Evolutionary conservation across 2,888 invertebrate species (phyloP).

Genomic region (Ochropleura plecta): DNA sequence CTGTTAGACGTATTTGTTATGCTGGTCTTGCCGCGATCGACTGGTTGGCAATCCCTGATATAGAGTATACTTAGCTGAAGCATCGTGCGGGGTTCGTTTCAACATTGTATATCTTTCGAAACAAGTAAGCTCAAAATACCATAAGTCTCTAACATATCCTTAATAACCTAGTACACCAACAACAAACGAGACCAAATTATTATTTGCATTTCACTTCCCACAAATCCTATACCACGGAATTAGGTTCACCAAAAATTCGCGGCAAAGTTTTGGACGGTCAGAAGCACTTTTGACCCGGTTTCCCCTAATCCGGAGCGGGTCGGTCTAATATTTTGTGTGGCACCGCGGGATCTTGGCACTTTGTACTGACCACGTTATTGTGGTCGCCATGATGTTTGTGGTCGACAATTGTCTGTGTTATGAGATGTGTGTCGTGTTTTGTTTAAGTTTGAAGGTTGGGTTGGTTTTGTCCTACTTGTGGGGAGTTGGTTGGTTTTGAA

Average conservation of each 20-base stretch:
- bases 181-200: constrained; percentile 45
- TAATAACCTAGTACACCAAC: not conserved
- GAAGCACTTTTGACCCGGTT: constrained; percentile 54
- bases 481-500: not conserved
- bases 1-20: no score
- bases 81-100: not conserved
- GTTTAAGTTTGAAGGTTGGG: constrained; percentile 17
- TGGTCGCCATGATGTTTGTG: constrained; percentile 66
- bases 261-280: constrained; percentile 45
- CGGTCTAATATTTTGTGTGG: constrained; percentile 64
- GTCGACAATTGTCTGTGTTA: constrained; percentile 65
- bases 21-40: no score
- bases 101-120: not conserved
- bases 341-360: constrained; percentile 75
- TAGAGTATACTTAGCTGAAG: not conserved
- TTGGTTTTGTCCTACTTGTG: constrained; percentile 21
- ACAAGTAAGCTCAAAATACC: not conserved
- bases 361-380: constrained; percentile 75
- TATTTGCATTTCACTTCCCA: constrained; percentile 44
- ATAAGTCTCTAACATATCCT: constrained; percentile 3
- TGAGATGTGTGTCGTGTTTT: constrained; percentile 48
- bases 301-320: constrained; percentile 46
- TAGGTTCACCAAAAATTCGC: constrained; percentile 55
- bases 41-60: no score
- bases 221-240: constrained; percentile 50